Evolutionary conservation across 1,140 invertebrate species (phyloP), one percentile per base, ranked within the genome.

Genomic region (Telenomus remus): DNA sequence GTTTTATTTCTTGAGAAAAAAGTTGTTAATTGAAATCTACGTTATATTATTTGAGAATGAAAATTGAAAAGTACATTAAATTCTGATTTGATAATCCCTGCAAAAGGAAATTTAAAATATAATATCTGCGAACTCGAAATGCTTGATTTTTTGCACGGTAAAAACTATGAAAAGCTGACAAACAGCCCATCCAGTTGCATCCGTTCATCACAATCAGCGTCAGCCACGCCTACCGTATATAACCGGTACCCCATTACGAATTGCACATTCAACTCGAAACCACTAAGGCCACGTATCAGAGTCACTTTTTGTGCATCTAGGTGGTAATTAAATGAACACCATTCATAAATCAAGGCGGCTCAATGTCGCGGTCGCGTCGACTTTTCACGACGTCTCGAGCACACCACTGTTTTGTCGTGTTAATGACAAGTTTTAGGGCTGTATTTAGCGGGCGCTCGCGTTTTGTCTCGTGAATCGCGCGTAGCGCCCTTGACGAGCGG

Each of bases 361-460:
- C 55, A 53, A 43, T 50, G 49, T 56, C 48, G 33, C 49, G 35
- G 37, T 47, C 16, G n/a, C 8, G 19, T 53, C 39, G 37, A 0
- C 35, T 34, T 37, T 50, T 48, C 44, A 33, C 15, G 35, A 59
- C 8, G 11, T 10, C 44, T 48, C 33, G 13, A 53, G 35, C 51
- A 35, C 19, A 15, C n/a, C 37, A 12, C 13, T 9, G 6, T 42
- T 49, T 39, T 14, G 2, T 11, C 34, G 42, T 51, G 12, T 35
- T 64, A 70, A 70, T 65, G 49, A 76, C 70, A 70, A 4, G 42
- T 43, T 54, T 35, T 42, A 34, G 27, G 46, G 13, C 15, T 15
- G 15, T 49, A 60, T 10, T 57, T 34, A 13, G 16, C 56, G 44
- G 49, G 6, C 19, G 19, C 9, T 14, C 43, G 43, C 3, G 6